Conservation (phyloP, 2,888 invertebrate genomes). For the Tromatobia lineatoria region DNA sequence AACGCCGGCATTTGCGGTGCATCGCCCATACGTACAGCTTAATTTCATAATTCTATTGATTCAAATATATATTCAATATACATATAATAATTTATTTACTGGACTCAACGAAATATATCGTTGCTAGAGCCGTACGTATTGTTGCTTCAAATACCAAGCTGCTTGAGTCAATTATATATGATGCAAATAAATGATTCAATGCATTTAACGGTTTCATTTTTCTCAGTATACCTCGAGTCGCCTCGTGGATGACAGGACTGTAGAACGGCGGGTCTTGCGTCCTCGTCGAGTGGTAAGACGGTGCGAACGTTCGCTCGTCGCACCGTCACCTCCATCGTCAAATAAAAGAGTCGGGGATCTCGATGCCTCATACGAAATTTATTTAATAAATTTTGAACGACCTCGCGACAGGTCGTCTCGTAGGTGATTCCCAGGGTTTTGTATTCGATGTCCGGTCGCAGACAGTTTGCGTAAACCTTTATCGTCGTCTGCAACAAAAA, state of each 20-base stretch:
- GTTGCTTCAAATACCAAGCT: too few relatives aligned
- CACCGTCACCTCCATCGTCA: slow-evolving; percentile 97
- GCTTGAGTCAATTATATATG: too few relatives aligned
- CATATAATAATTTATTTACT: too few relatives aligned
- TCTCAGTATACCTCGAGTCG: slow-evolving; percentile 97
- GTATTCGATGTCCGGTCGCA: slow-evolving; percentile 97
- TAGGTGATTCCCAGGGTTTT: slow-evolving; percentile 96
- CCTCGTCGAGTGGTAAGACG: slow-evolving; percentile 94
- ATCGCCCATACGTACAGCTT: too few relatives aligned
- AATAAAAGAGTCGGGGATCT: slow-evolving; percentile 96
- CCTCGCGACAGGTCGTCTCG: slow-evolving; percentile 95
- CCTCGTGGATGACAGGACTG: slow-evolving; percentile 98
- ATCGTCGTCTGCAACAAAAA: slow-evolving; percentile 92
- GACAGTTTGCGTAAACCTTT: slow-evolving; percentile 95
- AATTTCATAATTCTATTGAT: too few relatives aligned
- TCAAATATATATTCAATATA: too few relatives aligned
- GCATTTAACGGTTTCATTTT: too few relatives aligned
- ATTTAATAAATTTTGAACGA: slow-evolving; percentile 93
- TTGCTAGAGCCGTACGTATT: too few relatives aligned
- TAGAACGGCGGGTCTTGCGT: slow-evolving; percentile 95
- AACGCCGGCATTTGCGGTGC: too few relatives aligned
- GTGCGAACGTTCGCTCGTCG: slow-evolving; percentile 94
- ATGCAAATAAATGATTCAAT: too few relatives aligned
- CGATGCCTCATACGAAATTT: slow-evolving; percentile 97
- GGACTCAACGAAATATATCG: too few relatives aligned